Base-by-base conservation (phyloP, 2,888 invertebrate species). In the Sinotaia quadrata region DNA sequence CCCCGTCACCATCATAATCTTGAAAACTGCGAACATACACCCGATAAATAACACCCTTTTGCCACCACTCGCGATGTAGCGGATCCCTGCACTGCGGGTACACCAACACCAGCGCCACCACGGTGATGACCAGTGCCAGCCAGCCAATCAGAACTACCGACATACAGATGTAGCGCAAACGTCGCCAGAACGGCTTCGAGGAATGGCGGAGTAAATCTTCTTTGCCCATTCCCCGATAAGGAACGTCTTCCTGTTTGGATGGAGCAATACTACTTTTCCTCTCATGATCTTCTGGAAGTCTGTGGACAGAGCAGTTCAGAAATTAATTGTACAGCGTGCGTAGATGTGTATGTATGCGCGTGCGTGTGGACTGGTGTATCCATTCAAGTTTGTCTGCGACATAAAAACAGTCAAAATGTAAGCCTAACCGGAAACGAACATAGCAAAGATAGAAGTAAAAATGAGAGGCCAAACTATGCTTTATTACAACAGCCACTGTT, bases 171-270 rank as follows among this genome's bases (percentile, higher is more conserved):
- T 82, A 76, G 5, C 87, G 77, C 15, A 86, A 72, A 7, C 81
- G 77, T 58, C 81, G 78, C 86, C 86, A 87, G 60, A 85, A 79
- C 2, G 84, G 83, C 31, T 84, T 82, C 12, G 80, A 72, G 0
- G 85, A 85, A 69, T 80, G 80, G 21, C 74, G 73, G 5, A 87
- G 73, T 2, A 87, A 79, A 41, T 87, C 86, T 41, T 87, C 87
- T 69, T 86, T 87, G 31, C 83, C 82, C 87, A 87, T 87, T 5
- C 85, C 87, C 10, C 83, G 74, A 74, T 78, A 82, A 4, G 81
- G 81, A 5, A 36, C 49, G 51, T 61, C 61, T 0, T 51, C 33
- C 4, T 3, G 15, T 0, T n/a, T n/a, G n/a, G n/a, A 44, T 33
- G 10, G 27, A 27, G 4, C 15, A 36, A 36, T 4, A 36, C 63